Conservation (phyloP, 1,140 invertebrate genomes). For the Pseudomyrmex dendroicus region DNA sequence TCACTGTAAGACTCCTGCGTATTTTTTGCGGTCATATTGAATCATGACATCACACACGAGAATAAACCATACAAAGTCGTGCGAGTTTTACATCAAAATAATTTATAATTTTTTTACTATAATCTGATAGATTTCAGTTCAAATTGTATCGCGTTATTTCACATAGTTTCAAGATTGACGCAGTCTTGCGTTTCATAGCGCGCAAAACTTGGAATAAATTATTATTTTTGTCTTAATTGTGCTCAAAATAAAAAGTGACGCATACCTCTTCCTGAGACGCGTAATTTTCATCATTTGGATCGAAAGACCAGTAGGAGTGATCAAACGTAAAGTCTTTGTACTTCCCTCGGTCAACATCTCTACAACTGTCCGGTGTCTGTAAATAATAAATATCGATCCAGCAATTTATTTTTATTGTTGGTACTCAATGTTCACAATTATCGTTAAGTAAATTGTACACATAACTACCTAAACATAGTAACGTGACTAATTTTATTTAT, state of each 20-base stretch:
- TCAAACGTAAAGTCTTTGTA: slow-evolving; percentile 97
- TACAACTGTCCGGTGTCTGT: slow-evolving; percentile 82
- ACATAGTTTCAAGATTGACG: slow-evolving; percentile 3
- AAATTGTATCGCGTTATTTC: slow-evolving; percentile 18
- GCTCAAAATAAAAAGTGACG: background rate
- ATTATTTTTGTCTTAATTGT: background rate
- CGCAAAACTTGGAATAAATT: background rate
- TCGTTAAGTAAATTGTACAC: background rate
- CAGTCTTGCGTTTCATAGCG: background rate
- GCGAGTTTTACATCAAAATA: no score
- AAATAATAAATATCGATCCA: slow-evolving; percentile 64
- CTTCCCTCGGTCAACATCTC: slow-evolving; percentile 87
- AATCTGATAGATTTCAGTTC: no score
- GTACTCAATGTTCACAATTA: background rate
- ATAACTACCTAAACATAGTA: no score
- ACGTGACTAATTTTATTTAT: no score
- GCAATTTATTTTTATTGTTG: no score
- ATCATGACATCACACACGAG: no score
- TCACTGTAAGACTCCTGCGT: no score
- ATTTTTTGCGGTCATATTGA: no score
- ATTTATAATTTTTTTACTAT: no score
- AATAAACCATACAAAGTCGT: no score
- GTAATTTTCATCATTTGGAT: slow-evolving; percentile 89
- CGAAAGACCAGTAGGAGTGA: slow-evolving; percentile 96
- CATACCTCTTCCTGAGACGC: slow-evolving; percentile 91